Base-by-base conservation (phyloP, 2,113 vertebrate species). In the Anseranas semipalmata region DNA sequence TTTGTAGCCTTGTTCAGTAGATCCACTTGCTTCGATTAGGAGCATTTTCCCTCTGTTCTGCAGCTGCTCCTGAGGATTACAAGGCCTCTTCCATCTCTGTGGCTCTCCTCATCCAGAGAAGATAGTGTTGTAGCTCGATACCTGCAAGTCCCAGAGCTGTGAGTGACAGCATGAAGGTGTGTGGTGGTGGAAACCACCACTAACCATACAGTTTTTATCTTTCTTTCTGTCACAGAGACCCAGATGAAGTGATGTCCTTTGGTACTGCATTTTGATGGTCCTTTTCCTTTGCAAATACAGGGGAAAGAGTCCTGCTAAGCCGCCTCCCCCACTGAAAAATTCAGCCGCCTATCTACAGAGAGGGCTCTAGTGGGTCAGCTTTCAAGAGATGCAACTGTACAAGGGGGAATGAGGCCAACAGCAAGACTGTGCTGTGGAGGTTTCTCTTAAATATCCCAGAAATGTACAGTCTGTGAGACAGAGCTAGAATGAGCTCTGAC, bases 131-230 rank as follows among this genome's bases (percentile, higher is more conserved):
- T 35, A 41, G 25, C 43, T 66, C 33, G 17, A 1, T n/a, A 18
- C 7, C 20, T 35, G 25, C 30, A 58, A 43, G 39, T 32, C 39
- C 9, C 2, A 15, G n/a, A 52, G 21, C 43, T 30, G 20, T 10
- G 33, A 52, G 25, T 12, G 43, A 10, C 10, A 55, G 25, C 10
- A 41, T 37, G 28, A 46, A 62, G 60, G 11, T 13, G 25, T 41
- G 16, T 27, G 3, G 33, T 0, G 4, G 35, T 19, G 8, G 19
- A 16, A 32, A 35, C 7, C 4, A 30, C 25, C 19, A 32, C 46
- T 30, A 37, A 14, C 59, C 46, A 41, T 10, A 6, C 62, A n/a
- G n/a, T n/a, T n/a, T 56, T 60, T 45, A 30, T 41, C 25, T 50
- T 74, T 59, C 19, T 20, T 39, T 71, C 58, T 3, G 1, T 56